Conservation (phyloP, 2,888 invertebrate genomes). For the Galeruca laticollis region DNA sequence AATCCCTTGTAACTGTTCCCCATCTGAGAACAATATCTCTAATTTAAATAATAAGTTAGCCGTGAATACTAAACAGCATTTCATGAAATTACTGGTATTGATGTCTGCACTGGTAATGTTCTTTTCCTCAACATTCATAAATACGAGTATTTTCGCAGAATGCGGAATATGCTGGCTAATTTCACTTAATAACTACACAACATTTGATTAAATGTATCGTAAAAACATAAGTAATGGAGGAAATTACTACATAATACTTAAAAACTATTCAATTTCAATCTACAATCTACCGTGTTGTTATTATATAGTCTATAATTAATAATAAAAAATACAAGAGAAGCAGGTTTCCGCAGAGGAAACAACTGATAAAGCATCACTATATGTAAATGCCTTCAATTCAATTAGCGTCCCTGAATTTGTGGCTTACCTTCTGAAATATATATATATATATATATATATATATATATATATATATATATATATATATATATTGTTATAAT, state of each 20-base stretch:
- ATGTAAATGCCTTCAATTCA: too few relatives aligned
- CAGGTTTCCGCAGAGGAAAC: too few relatives aligned
- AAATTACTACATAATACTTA: background rate
- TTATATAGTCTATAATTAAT: too few relatives aligned
- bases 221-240: background rate
- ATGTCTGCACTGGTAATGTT: slow-evolving; percentile 11
- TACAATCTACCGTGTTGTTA: too few relatives aligned
- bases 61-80: slow-evolving; percentile 4
- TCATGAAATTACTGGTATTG: slow-evolving; percentile 32
- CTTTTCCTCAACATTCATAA: slow-evolving; percentile 17
- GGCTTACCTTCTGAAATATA: too few relatives aligned
- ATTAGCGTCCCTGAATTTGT: too few relatives aligned
- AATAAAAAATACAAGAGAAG: too few relatives aligned
- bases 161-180: slow-evolving; percentile 19
- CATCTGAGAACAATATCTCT: slow-evolving; percentile 12
- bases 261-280: too few relatives aligned
- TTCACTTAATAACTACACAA: background rate
- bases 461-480: too few relatives aligned
- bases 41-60: slow-evolving; percentile 17
- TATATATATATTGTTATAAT: too few relatives aligned
- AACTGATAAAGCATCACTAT: too few relatives aligned
- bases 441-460: too few relatives aligned
- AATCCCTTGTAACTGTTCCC: slow-evolving; percentile 22
- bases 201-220: background rate
- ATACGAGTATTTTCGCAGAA: slow-evolving; percentile 22